Percentiles rank a stretch among this genome's conserved stretches.
Conservation (phyloP, 2,797 vertebrate genomes). For the Sebastes cheni region DNA sequence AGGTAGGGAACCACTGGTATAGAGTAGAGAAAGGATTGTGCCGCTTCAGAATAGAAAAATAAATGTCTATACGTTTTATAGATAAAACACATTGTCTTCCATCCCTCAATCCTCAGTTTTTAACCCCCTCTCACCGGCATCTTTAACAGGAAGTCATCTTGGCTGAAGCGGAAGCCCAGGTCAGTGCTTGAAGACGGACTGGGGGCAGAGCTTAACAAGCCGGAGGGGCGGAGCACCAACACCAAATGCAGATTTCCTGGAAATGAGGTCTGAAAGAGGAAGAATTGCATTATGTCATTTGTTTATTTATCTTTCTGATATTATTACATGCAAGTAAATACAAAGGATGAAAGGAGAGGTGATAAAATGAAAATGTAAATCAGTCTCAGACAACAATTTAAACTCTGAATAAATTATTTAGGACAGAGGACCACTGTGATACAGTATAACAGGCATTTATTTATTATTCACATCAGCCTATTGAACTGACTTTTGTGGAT, state of each 20-base stretch:
- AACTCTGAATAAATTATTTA: background rate
- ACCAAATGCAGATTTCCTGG: slow-evolving; percentile 94
- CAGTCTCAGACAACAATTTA: background rate
- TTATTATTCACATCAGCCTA: background rate
- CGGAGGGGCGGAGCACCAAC: slow-evolving; percentile 90
- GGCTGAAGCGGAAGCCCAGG: slow-evolving; percentile 95
- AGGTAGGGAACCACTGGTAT: background rate
- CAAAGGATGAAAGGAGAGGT: background rate
- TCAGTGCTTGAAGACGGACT: slow-evolving; percentile 86
- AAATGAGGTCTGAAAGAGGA: slow-evolving; percentile 87
- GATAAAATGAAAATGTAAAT: background rate
- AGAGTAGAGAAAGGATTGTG: background rate
- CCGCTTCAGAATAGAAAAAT: background rate
- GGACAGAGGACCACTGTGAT: background rate
- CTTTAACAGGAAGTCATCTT: slow-evolving; percentile 95
- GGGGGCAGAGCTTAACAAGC: slow-evolving; percentile 86
- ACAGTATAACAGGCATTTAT: background rate
- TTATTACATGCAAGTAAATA: background rate
- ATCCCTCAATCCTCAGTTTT: background rate
- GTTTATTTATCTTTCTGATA: background rate
- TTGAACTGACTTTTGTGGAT: background rate
- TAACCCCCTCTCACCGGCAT: slow-evolving; percentile 85
- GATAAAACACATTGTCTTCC: background rate
- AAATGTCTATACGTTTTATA: background rate
- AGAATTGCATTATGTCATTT: background rate